These are phyloP conservation scores for Enchytraeus crypticus DNA, from an alignment of 2,888 invertebrate genomes.

Conservation along the genomic window DNA sequence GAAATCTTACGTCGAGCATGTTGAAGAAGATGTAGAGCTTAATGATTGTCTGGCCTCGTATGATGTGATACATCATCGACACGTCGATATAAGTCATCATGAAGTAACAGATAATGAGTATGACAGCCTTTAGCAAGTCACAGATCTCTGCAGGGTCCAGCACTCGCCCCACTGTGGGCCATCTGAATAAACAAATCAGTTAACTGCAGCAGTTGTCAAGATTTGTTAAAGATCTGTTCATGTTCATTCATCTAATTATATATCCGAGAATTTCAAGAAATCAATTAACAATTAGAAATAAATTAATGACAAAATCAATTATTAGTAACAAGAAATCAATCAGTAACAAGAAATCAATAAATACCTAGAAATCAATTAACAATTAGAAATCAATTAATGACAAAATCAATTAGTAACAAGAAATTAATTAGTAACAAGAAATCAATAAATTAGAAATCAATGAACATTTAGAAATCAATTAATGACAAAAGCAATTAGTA, in stretches of 20 bases:
- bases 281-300: not conserved
- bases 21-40: constrained; percentile 99
- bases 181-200: constrained; percentile 7
- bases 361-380: too few species aligned
- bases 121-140: constrained; percentile 77
- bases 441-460: too few species aligned
- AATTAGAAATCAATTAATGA: too few species aligned
- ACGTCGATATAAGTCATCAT: constrained; percentile 88
- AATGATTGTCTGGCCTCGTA: constrained; percentile 86
- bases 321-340: too few species aligned
- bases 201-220: not conserved
- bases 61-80: constrained; percentile 90
- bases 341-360: too few species aligned
- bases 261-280: not conserved
- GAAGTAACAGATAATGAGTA: constrained; percentile 68
- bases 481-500: too few species aligned
- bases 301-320: not conserved
- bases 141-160: constrained; percentile 63
- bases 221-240: not conserved
- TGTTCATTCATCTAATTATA: not conserved
- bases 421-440: too few species aligned
- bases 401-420: too few species aligned
- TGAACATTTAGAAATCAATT: too few species aligned
- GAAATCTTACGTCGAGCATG: constrained; percentile 76
- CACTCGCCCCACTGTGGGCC: constrained; percentile 18